Conservation (phyloP, 2,797 vertebrate genomes). For the Enteromius anoplus region DNA sequence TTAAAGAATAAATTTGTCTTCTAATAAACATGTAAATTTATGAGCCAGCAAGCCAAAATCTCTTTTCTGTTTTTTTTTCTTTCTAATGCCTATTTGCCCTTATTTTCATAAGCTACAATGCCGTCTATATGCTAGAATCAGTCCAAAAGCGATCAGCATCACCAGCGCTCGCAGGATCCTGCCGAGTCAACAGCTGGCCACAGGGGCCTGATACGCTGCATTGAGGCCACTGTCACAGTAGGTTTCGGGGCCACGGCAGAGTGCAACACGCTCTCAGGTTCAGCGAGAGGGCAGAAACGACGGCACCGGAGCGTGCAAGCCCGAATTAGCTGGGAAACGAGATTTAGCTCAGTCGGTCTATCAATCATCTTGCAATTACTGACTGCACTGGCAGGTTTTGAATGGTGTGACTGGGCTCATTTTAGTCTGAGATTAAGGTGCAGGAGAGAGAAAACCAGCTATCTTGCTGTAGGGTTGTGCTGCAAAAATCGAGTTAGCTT, state of each 20-base stretch:
- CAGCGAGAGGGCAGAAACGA: conserved; percentile 54
- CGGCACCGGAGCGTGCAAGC: conserved; percentile 58
- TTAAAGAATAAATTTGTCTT: conserved; percentile 72
- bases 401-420: conserved; percentile 79
- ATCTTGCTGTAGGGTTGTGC: conserved; percentile 28
- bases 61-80: conserved; percentile 60
- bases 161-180: conserved; percentile 61
- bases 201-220: conserved; percentile 66
- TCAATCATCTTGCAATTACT: conserved; percentile 80
- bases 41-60: conserved; percentile 49
- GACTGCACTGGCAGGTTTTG: conserved; percentile 76
- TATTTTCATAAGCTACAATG: conserved; percentile 37
- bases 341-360: conserved; percentile 79
- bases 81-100: conserved; percentile 28
- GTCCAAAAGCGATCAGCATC: conserved; percentile 66
- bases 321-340: conserved; percentile 65
- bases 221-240: conserved; percentile 52
- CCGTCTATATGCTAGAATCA: conserved; percentile 57
- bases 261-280: conserved; percentile 59
- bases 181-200: conserved; percentile 64
- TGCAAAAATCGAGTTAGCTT: conserved; percentile 27
- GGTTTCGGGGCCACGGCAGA: conserved; percentile 43
- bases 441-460: conserved; percentile 6
- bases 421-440: conserved; percentile 79
- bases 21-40: conserved; percentile 68